Evolutionary conservation across 2,113 vertebrate genomes (phyloP), one percentile per base, ranked within the genome.

Genomic region (Urocolius indicus): DNA sequence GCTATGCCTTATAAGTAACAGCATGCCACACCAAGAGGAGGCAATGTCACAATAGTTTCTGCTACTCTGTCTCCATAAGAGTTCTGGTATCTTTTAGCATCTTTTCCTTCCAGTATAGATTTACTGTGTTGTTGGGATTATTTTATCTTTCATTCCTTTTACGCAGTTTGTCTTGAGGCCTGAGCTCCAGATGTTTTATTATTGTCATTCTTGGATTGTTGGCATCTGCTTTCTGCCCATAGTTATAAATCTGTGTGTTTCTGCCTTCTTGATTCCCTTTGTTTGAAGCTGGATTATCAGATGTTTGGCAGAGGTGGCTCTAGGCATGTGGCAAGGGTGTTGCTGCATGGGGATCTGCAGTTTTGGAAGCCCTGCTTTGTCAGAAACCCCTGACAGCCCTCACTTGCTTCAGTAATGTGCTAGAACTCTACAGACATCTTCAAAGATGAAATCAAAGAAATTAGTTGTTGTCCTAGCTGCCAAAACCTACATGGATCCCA

Each of bases 181-280:
- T 65, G 66, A 89, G 68, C 48, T 71, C 20, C 66, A 87, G 38
- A 49, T 93, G 84, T 92, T 97, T 87, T 94, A 66, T 97, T 94
- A 75, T 85, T 88, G 43, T 55, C 29, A 32, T 88, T 77, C 41
- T 87, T 67, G 41, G 48, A 71, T 83, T 79, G 29, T 55, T 89
- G 74, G 66, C 77, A 59, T 21, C 41, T 89, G 29, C 15, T 73
- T 85, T 87, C 59, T 89, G 67, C 58, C 59, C 46, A 67, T 71
- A 26, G 45, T 71, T 38, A 13, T 41, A 77, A 94, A 91, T 54
- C 63, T 71, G 26, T 43, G 22, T 1, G 0, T 86, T 92, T 94
- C 48, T 94, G 72, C 34, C 69, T 24, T 38, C n/a, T 71, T 81
- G 34, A 26, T 78, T 78, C 54, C 29, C 24, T 90, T 76, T 65